phyloP scores from a whole-genome alignment of 2,888 invertebrate genomes.

The Timandra comae region DNA sequence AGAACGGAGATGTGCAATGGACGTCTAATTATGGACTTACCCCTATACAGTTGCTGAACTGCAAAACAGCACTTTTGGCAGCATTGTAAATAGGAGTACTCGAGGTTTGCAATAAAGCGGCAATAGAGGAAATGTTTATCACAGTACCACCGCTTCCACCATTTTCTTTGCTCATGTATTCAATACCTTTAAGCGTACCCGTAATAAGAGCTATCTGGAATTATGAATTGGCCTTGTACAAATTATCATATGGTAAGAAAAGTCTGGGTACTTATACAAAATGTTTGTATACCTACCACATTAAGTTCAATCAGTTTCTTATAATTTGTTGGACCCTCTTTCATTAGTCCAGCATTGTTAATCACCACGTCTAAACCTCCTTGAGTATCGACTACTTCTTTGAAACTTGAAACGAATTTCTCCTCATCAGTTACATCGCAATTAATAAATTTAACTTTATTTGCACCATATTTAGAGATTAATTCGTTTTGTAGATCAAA shows the following conservation, averaged over 20 bases:
- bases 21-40: too few relatives aligned
- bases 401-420: constrained; percentile 29
- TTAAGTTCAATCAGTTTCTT: constrained; percentile 40
- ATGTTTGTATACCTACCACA: constrained; percentile 43
- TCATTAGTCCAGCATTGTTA: constrained; percentile 45
- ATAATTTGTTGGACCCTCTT: constrained; percentile 31
- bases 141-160: constrained; percentile 37
- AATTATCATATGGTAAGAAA: too few relatives aligned
- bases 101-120: constrained; percentile 21
- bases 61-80: constrained; percentile 36
- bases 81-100: constrained; percentile 29
- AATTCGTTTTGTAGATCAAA: constrained; percentile 30
- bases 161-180: constrained; percentile 35
- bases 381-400: constrained; percentile 27
- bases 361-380: constrained; percentile 35
- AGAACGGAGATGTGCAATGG: too few relatives aligned
- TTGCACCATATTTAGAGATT: constrained; percentile 30
- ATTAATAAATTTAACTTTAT: constrained; percentile 35
- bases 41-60: constrained; percentile 37
- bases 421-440: constrained; percentile 44
- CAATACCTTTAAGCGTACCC: constrained; percentile 30
- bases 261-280: too few relatives aligned
- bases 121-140: constrained; percentile 37
- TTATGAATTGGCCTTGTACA: not conserved
- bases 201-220: constrained; percentile 33